Evolutionary conservation across 1,140 invertebrate species (phyloP).

Genomic region (Euura saliciscinereae): DNA sequence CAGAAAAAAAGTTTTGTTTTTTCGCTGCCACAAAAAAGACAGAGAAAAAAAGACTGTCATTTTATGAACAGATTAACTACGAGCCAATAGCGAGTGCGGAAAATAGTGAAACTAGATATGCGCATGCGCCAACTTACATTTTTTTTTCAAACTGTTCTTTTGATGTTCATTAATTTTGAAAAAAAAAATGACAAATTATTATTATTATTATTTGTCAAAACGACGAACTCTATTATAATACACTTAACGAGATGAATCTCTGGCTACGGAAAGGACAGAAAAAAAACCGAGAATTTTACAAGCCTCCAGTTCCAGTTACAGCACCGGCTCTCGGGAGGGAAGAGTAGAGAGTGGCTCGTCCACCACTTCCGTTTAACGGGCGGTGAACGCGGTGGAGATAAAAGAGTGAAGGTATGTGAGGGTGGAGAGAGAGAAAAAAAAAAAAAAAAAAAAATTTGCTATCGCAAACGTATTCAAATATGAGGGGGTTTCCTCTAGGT

Average conservation of each 20-base stretch:
- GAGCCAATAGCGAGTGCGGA: too few relatives aligned
- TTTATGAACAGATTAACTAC: too few relatives aligned
- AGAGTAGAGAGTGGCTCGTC: neutral
- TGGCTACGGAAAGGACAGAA: too few relatives aligned
- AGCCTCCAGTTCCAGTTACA: neutral
- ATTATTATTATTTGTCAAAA: neutral
- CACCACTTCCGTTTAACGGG: neutral
- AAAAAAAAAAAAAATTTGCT: slow-evolving; percentile 7
- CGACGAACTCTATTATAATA: neutral
- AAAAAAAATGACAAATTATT: neutral
- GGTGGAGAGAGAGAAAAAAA: neutral
- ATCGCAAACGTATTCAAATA: slow-evolving; percentile 43
- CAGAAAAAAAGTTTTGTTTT: too few relatives aligned
- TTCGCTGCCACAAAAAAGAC: too few relatives aligned
- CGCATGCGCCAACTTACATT: too few relatives aligned
- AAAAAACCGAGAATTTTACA: neutral
- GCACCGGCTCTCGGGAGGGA: neutral
- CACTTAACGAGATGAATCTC: neutral
- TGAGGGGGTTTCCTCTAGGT: slow-evolving; percentile 11
- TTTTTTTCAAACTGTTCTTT: too few relatives aligned
- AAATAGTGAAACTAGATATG: too few relatives aligned
- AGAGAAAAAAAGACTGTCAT: too few relatives aligned
- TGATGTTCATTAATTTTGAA: too few relatives aligned
- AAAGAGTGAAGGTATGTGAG: neutral
- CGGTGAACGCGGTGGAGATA: neutral